phyloP scores from a whole-genome alignment of 2,888 invertebrate genomes.

The Xestia sexstrigata region DNA sequence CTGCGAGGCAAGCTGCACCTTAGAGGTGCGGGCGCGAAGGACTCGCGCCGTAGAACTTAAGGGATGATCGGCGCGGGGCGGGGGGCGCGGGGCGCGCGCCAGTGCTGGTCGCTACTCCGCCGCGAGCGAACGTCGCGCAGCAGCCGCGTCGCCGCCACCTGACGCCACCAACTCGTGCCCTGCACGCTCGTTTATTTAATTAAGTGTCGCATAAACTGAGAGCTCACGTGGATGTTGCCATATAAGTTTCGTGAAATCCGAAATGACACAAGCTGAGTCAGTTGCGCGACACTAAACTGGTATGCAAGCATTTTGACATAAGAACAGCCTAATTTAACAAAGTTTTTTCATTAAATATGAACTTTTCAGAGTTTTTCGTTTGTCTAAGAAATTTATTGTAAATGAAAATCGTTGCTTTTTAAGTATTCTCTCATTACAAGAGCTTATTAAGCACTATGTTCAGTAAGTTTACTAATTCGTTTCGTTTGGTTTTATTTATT shows the following conservation, averaged over 20 bases:
- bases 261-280: slow-evolving; percentile 74
- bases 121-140: slow-evolving; percentile 82
- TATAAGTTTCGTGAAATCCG: slow-evolving; percentile 75
- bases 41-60: slow-evolving; percentile 73
- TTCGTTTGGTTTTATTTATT: slow-evolving; percentile 49
- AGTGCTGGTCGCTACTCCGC: slow-evolving; percentile 86
- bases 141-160: slow-evolving; percentile 64
- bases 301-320: slow-evolving; percentile 76
- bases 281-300: slow-evolving; percentile 76
- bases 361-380: slow-evolving; percentile 60
- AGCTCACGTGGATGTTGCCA: slow-evolving; percentile 80
- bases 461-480: slow-evolving; percentile 60
- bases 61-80: slow-evolving; percentile 80
- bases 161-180: slow-evolving; percentile 67
- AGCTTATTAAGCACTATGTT: slow-evolving; percentile 48
- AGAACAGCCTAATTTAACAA: slow-evolving; percentile 62
- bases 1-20: slow-evolving; percentile 78
- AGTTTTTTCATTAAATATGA: slow-evolving; percentile 67
- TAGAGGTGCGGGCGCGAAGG: slow-evolving; percentile 80
- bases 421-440: slow-evolving; percentile 49
- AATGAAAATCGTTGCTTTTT: slow-evolving; percentile 57
- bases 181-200: slow-evolving; percentile 83
- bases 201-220: slow-evolving; percentile 86
- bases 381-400: slow-evolving; percentile 54
- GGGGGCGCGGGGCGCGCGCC: slow-evolving; percentile 81